phyloP scores from a whole-genome alignment of 2,113 vertebrate species.

The Brachirus orientalis region DNA sequence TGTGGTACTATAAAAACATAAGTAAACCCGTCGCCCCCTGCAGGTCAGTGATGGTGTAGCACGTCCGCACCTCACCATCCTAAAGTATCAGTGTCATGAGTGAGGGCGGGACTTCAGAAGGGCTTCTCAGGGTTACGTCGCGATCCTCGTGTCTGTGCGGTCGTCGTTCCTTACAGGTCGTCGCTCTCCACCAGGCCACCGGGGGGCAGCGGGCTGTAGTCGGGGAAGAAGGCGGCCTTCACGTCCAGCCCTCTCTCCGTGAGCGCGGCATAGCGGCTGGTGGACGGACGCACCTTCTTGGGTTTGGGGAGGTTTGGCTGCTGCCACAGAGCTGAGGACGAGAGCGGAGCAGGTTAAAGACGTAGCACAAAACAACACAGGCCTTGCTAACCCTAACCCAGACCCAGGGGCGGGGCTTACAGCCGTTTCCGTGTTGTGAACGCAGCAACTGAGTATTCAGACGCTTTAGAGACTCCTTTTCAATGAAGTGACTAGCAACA shows the following conservation, averaged over 20 bases:
- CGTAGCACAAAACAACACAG: too few relatives aligned
- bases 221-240: conserved; percentile 96
- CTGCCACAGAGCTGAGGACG: conserved; percentile 91
- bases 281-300: conserved; percentile 94
- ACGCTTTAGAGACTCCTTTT: too few relatives aligned
- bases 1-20: conserved; percentile 37
- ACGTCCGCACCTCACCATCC: conserved; percentile 4
- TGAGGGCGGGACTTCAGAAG: conserved; percentile 22
- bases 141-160: neutral
- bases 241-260: conserved; percentile 97
- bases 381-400: too few relatives aligned
- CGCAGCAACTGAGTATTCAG: too few relatives aligned
- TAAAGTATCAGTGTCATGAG: conserved; percentile 42
- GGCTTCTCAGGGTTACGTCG: neutral
- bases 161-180: conserved; percentile 86
- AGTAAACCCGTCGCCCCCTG: conserved; percentile 30
- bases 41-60: conserved; percentile 32
- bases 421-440: too few relatives aligned
- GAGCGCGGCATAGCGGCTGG: conserved; percentile 96
- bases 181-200: conserved; percentile 94
- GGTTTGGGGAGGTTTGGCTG: conserved; percentile 92
- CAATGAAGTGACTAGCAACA: too few relatives aligned
- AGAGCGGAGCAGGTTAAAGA: neutral
- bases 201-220: conserved; percentile 88
- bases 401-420: too few relatives aligned